Percentiles rank a stretch among this genome's conserved stretches.
These are phyloP conservation scores for Aleiodes sp. DNA, from an alignment of 1,140 invertebrate species.

Conservation along the genomic window DNA sequence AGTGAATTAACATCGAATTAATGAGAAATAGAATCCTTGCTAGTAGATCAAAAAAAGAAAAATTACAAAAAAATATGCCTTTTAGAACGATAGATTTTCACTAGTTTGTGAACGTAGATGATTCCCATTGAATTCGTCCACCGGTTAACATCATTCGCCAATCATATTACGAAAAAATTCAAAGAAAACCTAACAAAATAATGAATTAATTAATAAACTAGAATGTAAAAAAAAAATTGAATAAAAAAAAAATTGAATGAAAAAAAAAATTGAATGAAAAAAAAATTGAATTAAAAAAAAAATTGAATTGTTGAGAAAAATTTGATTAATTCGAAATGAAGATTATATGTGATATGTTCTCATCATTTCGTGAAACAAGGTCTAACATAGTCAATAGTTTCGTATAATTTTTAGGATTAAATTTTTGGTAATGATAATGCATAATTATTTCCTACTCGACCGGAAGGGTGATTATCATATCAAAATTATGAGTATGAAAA, in stretches of 20 bases:
- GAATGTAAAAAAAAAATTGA: too few species aligned
- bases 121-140: not conserved
- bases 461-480: conserved; percentile 22
- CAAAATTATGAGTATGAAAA: not conserved
- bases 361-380: conserved; percentile 37
- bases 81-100: conserved; percentile 16
- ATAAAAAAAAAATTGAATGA: not conserved
- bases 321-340: conserved; percentile 24
- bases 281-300: not conserved
- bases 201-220: not conserved
- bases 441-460: conserved; percentile 45
- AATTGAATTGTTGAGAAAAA: not conserved
- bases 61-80: conserved; percentile 8
- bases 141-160: not conserved
- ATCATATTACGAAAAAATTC: not conserved
- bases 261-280: not conserved
- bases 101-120: not conserved
- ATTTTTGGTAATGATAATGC: not conserved
- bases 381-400: conserved; percentile 44
- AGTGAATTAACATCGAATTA: conserved; percentile 32
- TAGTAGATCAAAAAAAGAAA: not conserved
- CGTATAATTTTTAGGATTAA: conserved; percentile 42
- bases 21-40: not conserved
- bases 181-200: not conserved
- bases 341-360: conserved; percentile 36